These are phyloP conservation scores for Lordiphosa fenestrarum DNA, from an alignment of 2,888 invertebrate species.

Conservation along the genomic window DNA sequence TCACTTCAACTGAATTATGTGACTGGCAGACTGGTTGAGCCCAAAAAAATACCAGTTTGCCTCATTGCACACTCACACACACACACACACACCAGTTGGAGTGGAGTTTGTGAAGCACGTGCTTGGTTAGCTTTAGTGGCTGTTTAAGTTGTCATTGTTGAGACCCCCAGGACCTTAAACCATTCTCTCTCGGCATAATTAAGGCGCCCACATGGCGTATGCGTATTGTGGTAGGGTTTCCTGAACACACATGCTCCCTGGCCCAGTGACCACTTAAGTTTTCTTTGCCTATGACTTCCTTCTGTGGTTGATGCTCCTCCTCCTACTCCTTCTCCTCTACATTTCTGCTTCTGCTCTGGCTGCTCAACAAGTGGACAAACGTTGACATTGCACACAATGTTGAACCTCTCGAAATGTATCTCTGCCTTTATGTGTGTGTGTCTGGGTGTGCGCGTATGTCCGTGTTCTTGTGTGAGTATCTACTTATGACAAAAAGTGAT, in stretches of 20 bases:
- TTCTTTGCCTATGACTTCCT: slow-evolving; percentile 61
- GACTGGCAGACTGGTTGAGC: slow-evolving; percentile 41
- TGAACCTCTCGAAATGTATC: slow-evolving; percentile 40
- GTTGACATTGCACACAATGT: slow-evolving; percentile 62
- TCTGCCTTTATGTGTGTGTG: slow-evolving; percentile 10
- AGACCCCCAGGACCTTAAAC: slow-evolving; percentile 32
- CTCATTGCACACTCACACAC: slow-evolving; percentile 57
- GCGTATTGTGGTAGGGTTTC: slow-evolving; percentile 56
- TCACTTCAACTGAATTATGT: slow-evolving; percentile 68
- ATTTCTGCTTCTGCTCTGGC: slow-evolving; percentile 21
- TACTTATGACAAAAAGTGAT: slow-evolving; percentile 63
- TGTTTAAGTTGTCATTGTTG: slow-evolving; percentile 53
- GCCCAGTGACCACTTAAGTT: slow-evolving; percentile 67
- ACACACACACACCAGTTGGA: slow-evolving; percentile 30
- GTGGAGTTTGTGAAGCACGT: slow-evolving; percentile 37
- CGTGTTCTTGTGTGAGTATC: slow-evolving; percentile 29
- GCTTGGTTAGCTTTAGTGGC: slow-evolving; percentile 61
- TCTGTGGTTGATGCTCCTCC: slow-evolving; percentile 12
- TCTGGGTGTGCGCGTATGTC: slow-evolving; percentile 4
- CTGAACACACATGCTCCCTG: slow-evolving; percentile 7
- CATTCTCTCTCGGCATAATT: slow-evolving; percentile 54
- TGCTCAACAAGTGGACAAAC: slow-evolving; percentile 67
- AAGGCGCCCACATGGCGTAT: slow-evolving; percentile 64
- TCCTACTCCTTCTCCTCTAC: slow-evolving; percentile 12
- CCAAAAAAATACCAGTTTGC: slow-evolving; percentile 47